These are phyloP conservation scores for Ceyx melanurus DNA, from an alignment of 2,113 vertebrate genomes.

Conservation along the genomic window DNA sequence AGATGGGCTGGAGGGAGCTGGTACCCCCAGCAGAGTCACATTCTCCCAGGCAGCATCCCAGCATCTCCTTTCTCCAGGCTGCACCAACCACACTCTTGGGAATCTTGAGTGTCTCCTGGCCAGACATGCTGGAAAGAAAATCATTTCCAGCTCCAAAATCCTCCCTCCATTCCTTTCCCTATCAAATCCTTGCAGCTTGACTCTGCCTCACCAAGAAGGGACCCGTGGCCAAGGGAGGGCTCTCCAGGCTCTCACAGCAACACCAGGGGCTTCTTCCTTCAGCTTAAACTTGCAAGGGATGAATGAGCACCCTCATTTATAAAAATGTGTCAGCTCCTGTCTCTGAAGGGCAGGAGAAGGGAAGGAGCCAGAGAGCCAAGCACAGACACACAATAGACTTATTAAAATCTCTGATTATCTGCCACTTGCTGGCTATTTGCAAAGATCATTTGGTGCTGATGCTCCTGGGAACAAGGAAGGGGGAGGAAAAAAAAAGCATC, in stretches of 20 bases:
- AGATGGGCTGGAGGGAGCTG: neutral
- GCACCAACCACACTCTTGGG: accelerated
- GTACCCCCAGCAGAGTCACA: accelerated
- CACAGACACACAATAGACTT: neutral
- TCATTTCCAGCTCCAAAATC: neutral
- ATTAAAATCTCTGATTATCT: neutral
- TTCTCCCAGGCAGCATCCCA: neutral
- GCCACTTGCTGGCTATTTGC: neutral
- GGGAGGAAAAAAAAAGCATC: neutral
- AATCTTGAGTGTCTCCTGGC: neutral
- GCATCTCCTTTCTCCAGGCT: accelerated
- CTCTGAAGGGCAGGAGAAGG: neutral
- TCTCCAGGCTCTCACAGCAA: neutral
- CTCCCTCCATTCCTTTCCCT: neutral
- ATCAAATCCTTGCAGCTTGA: neutral
- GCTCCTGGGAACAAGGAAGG: accelerated
- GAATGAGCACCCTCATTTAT: neutral
- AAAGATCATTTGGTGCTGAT: neutral
- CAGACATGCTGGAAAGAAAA: neutral
- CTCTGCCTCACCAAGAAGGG: neutral
- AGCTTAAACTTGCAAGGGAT: neutral
- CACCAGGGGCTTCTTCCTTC: neutral
- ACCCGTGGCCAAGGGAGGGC: accelerated
- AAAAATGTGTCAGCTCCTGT: neutral
- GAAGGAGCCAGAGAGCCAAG: neutral